Evolutionary conservation across 92 coral and sea anemone species (phyloP).

Genomic region (Blastomussa wellsi): DNA sequence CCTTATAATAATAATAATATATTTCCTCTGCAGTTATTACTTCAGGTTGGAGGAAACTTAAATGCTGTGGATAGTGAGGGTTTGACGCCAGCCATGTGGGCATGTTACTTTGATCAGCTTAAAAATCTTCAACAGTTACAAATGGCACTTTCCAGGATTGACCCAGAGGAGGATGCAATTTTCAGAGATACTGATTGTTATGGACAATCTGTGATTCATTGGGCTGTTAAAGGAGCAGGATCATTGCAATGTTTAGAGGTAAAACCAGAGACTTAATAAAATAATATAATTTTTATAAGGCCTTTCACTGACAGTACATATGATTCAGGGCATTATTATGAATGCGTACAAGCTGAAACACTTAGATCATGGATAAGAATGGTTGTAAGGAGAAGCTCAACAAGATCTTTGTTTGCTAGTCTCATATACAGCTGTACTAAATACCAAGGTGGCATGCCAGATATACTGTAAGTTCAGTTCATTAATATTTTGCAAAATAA

Average conservation of each 20-base stretch:
- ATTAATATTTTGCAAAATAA: too few species aligned
- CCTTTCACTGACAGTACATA: too few species aligned
- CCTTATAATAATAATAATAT: not conserved
- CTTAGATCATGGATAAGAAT: too few species aligned
- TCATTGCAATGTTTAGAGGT: slow-evolving; percentile 76
- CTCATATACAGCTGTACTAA: too few species aligned
- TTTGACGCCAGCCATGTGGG: slow-evolving; percentile 98
- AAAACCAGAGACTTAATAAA: not conserved
- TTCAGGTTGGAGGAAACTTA: slow-evolving; percentile 84
- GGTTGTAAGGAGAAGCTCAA: too few species aligned
- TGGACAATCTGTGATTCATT: slow-evolving; percentile 85
- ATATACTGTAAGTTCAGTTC: too few species aligned
- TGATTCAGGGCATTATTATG: too few species aligned
- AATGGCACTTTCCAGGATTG: slow-evolving; percentile 74
- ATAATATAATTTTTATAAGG: too few species aligned
- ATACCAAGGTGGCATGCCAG: too few species aligned
- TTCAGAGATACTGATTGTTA: slow-evolving; percentile 78
- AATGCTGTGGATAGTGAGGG: slow-evolving; percentile 78
- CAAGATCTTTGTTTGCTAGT: too few species aligned
- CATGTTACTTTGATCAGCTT: slow-evolving; percentile 89
- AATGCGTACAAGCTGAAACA: too few species aligned
- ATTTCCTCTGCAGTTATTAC: slow-evolving; percentile 56
- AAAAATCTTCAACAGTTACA: slow-evolving; percentile 64
- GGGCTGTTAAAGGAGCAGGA: slow-evolving; percentile 86
- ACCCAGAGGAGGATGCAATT: slow-evolving; percentile 87